These are phyloP conservation scores for Bufo bufo DNA, from an alignment of 2,113 vertebrate genomes.

Conservation along the genomic window DNA sequence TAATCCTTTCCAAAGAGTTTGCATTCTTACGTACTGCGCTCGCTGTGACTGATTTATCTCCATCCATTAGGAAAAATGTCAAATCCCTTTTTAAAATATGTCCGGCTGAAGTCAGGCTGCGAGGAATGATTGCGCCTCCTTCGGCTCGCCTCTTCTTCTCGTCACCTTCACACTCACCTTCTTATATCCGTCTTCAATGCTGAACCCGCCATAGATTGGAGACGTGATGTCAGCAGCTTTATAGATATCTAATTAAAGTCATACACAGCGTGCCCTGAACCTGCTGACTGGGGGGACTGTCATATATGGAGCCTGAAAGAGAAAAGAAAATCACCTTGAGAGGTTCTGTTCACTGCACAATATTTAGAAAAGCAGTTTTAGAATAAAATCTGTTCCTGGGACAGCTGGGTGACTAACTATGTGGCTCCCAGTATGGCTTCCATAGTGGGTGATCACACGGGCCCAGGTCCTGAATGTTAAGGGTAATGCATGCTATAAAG, in stretches of 20 bases:
- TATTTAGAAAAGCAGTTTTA: too few species aligned
- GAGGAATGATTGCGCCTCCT: background rate
- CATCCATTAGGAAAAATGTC: conserved; percentile 52
- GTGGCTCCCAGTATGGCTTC: too few species aligned
- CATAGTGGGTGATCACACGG: too few species aligned
- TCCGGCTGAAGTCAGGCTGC: background rate
- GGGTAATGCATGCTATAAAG: too few species aligned
- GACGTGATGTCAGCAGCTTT: background rate
- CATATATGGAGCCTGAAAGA: background rate
- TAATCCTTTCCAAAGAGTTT: conserved; percentile 29
- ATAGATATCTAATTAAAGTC: background rate
- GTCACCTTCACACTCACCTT: conserved; percentile 53
- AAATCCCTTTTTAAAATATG: conserved; percentile 51
- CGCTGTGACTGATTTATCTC: conserved; percentile 44
- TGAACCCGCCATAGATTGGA: background rate
- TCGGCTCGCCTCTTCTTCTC: background rate
- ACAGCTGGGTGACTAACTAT: too few species aligned
- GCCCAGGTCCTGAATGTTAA: too few species aligned
- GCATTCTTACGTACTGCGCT: conserved; percentile 2
- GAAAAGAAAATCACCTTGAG: background rate
- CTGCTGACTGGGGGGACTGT: background rate
- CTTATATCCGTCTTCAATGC: background rate
- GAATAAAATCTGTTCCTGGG: too few species aligned
- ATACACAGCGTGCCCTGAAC: background rate
- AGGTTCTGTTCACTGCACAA: background rate